phyloP scores from a whole-genome alignment of 2,113 vertebrate genomes.

The Phyllostomus discolor region DNA sequence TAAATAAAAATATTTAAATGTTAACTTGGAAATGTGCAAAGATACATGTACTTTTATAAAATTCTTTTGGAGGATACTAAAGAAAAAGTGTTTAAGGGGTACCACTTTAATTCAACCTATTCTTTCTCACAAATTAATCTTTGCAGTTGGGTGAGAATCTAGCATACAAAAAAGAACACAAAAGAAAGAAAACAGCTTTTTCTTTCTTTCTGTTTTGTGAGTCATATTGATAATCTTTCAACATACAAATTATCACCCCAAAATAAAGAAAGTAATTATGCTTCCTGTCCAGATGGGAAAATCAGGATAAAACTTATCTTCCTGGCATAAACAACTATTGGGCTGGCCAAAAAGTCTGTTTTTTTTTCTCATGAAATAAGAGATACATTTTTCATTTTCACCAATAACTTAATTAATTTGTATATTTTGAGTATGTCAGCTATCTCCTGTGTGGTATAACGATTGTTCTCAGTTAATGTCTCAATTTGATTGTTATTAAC shows the following conservation, averaged over 20 bases:
- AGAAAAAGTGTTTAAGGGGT: background rate
- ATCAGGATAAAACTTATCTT: background rate
- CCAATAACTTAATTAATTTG: too few relatives aligned
- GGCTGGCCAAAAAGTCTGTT: too few relatives aligned
- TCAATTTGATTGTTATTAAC: too few relatives aligned
- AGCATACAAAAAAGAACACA: background rate
- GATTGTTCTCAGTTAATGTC: too few relatives aligned
- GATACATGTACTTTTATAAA: background rate
- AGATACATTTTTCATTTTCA: too few relatives aligned
- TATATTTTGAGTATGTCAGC: too few relatives aligned
- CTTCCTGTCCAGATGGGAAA: background rate
- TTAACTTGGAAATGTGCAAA: background rate
- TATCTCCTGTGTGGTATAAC: too few relatives aligned
- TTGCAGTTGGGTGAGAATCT: background rate
- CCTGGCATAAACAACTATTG: background rate
- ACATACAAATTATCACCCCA: background rate
- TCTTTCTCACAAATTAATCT: background rate
- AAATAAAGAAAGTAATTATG: background rate
- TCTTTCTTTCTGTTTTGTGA: background rate
- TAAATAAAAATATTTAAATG: background rate
- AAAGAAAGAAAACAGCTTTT: background rate
- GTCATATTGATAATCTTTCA: background rate
- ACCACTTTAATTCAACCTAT: background rate
- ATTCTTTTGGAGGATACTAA: background rate
- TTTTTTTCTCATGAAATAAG: too few relatives aligned